Base-by-base conservation (phyloP, 1,140 invertebrate genomes). In the Colletes gigas region DNA sequence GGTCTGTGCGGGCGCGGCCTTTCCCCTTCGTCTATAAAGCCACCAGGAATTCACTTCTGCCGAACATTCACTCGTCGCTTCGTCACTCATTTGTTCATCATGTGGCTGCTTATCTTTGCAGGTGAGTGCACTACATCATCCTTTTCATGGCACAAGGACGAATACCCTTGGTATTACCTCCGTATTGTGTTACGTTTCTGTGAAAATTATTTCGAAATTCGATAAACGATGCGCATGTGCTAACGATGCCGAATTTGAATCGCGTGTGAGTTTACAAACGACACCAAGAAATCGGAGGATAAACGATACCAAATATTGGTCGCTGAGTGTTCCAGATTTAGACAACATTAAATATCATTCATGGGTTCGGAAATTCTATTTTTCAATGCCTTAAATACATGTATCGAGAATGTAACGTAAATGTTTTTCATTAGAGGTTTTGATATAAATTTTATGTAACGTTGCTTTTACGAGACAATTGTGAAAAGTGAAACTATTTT, bases 21-120 rank as follows among this genome's bases (percentile, higher is more conserved):
- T 92, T 93, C 91, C 91, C 91, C 85, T 88, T 86, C 89, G 88
- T 92, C 90, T 93, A 93, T 92, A 93, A 92, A 92, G 90, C 90
- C 88, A 90, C 89, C 88, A 88, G 84, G 82, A 89, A 83, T 87
- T 83, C 87, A 91, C 89, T 89, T 90, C 82, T 67, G 89, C 82
- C 81, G 89, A 90, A 91, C 92, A 92, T 92, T 92, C 92, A 87
- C 91, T 91, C 90, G 71, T 80, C 88, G 86, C 87, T 85, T 89
- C 87, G 88, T 91, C 87, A 90, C 89, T 90, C 77, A 91, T 92
- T 92, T 91, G 83, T 89, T 89, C 91, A 88, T 89, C 89, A 92
- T 92, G 91, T 91, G 91, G 92, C 91, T 92, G 88, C 90, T 92
- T 85, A 91, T 92, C 86, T 88, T 92, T 76, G 91, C 91, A 92